These are phyloP conservation scores for Malachius bipustulatus DNA, from an alignment of 2,888 invertebrate genomes.

Conservation along the genomic window DNA sequence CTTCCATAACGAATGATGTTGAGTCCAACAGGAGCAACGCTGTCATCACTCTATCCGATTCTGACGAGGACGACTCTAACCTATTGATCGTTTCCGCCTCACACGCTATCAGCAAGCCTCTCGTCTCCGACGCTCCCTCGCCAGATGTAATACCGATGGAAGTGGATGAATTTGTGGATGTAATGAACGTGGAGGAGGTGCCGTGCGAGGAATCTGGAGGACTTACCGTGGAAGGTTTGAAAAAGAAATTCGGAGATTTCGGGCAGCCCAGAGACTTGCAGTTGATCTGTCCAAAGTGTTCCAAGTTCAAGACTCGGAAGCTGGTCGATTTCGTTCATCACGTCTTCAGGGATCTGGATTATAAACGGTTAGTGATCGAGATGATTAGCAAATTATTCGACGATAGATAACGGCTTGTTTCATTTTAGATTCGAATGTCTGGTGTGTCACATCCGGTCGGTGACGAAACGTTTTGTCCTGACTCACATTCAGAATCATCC, in stretches of 20 bases:
- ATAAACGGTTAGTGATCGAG: slow-evolving; percentile 50
- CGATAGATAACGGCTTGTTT: too few species aligned
- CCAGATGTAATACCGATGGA: slow-evolving; percentile 1
- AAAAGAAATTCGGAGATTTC: slow-evolving; percentile 26
- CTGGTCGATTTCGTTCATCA: slow-evolving; percentile 52
- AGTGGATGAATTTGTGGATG: neutral
- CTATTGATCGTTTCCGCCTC: neutral
- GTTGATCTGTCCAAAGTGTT: slow-evolving; percentile 51
- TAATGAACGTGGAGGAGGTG: neutral
- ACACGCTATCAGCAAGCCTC: neutral
- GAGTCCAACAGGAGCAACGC: slow-evolving; percentile 5
- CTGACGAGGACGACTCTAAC: neutral
- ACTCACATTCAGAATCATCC: neutral
- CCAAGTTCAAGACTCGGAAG: slow-evolving; percentile 43
- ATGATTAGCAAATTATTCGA: too few species aligned
- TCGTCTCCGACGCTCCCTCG: too few species aligned
- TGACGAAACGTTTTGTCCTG: neutral
- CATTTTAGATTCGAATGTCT: neutral
- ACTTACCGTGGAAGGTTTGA: neutral
- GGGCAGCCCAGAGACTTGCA: slow-evolving; percentile 44
- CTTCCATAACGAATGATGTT: neutral
- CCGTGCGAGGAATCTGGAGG: slow-evolving; percentile 9
- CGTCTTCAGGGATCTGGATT: slow-evolving; percentile 53
- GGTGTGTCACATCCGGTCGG: neutral
- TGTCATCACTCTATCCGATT: neutral